A percentile compares a stretch with the other conserved stretches of the same genome.
These are phyloP conservation scores for Sphenopsis melanotis DNA, from an alignment of 2,797 vertebrate species.

Conservation along the genomic window DNA sequence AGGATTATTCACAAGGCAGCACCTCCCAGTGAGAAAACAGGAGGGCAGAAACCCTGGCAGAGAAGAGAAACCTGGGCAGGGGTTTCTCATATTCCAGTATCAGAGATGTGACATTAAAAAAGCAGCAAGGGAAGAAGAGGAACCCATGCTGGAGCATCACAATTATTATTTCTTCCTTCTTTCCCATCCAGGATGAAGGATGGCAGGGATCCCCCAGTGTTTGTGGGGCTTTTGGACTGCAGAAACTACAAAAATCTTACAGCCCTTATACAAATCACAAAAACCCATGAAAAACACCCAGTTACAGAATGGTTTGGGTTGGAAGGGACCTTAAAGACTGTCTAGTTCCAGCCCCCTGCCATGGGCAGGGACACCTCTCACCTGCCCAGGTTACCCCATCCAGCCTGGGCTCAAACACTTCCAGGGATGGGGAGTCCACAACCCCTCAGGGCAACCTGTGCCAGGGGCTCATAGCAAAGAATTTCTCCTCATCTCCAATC, in stretches of 20 bases:
- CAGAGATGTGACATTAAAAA: background rate
- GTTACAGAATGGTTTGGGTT: background rate
- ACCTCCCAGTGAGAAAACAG: background rate
- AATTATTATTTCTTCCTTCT: background rate
- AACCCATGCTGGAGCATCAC: background rate
- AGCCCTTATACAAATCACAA: fast-evolving
- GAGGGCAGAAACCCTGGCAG: background rate
- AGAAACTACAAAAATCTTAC: background rate
- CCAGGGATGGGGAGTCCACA: background rate
- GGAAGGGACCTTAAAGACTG: background rate
- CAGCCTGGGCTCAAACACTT: background rate
- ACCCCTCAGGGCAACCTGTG: background rate
- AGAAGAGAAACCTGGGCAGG: background rate
- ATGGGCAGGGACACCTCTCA: background rate
- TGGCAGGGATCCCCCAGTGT: too few species aligned
- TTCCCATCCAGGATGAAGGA: background rate
- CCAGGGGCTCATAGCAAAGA: background rate
- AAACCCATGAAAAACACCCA: fast-evolving
- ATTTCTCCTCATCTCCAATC: background rate
- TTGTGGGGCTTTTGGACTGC: background rate
- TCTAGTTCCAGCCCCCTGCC: background rate
- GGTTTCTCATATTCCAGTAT: background rate
- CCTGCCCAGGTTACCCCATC: background rate
- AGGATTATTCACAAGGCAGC: background rate
- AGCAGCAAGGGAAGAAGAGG: background rate